These are phyloP conservation scores for Tenthredo notha DNA, from an alignment of 2,888 invertebrate genomes.

Conservation along the genomic window DNA sequence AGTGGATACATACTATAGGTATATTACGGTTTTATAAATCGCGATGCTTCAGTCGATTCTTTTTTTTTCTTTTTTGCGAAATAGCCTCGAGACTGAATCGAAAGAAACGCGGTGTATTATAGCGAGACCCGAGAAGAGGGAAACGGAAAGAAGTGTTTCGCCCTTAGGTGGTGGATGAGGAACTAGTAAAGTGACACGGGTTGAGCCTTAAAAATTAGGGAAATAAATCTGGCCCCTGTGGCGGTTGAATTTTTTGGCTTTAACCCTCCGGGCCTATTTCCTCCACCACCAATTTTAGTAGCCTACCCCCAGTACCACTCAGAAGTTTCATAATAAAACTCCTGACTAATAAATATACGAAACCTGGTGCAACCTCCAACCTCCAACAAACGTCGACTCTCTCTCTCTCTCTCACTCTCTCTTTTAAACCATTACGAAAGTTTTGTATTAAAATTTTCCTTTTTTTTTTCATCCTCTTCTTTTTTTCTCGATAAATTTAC, in stretches of 20 bases:
- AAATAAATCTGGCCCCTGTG: constrained; percentile 33
- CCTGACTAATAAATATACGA: constrained; percentile 25
- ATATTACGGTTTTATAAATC: background rate
- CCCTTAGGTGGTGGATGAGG: background rate
- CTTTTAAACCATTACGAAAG: background rate
- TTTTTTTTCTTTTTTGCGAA: background rate
- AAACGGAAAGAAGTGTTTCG: background rate
- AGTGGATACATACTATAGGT: background rate
- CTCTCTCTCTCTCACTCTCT: background rate
- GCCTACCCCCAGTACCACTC: constrained; percentile 18
- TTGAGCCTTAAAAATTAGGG: constrained; percentile 44
- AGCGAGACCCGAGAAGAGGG: background rate
- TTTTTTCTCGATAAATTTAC: constrained; percentile 11
- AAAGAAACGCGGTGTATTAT: background rate
- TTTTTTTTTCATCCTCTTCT: background rate
- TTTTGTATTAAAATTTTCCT: background rate
- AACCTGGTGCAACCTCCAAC: background rate
- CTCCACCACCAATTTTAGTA: constrained; percentile 26
- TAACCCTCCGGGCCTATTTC: constrained; percentile 8
- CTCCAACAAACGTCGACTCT: background rate
- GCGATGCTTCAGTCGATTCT: background rate
- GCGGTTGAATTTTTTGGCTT: background rate
- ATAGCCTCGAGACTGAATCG: background rate
- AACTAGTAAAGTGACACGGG: constrained; percentile 35
- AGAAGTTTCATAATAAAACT: constrained; percentile 44